phyloP scores from a whole-genome alignment of 2,888 invertebrate species.

The Volucella inflata region DNA sequence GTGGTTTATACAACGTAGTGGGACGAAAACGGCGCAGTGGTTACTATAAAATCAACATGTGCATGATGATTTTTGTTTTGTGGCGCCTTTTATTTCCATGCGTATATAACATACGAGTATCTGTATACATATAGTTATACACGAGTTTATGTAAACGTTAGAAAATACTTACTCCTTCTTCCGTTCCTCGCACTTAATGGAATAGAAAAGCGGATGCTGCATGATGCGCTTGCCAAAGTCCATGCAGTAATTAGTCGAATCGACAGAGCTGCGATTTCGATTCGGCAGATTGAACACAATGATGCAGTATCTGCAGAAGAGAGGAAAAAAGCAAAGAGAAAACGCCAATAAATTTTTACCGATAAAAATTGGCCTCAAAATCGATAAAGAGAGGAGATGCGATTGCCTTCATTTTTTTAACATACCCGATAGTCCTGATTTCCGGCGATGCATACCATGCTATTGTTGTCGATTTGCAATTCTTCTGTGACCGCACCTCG shows the following conservation, averaged over 20 bases:
- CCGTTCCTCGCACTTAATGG: constrained; percentile 81
- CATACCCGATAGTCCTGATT: constrained; percentile 82
- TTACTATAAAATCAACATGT: constrained; percentile 62
- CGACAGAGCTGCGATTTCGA: constrained; percentile 81
- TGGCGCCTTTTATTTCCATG: background rate
- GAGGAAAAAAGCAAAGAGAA: background rate
- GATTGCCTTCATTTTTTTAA: constrained; percentile 57
- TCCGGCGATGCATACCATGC: constrained; percentile 86
- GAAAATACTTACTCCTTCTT: constrained; percentile 79
- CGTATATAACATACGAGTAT: background rate
- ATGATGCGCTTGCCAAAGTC: constrained; percentile 81
- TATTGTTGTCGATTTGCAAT: constrained; percentile 85
- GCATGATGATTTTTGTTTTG: background rate
- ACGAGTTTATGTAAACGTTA: background rate
- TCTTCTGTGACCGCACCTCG: constrained; percentile 84
- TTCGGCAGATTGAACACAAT: constrained; percentile 82
- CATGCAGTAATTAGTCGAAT: constrained; percentile 83
- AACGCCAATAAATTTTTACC: constrained; percentile 10
- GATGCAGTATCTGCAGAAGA: constrained; percentile 81
- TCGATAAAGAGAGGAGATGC: constrained; percentile 1
- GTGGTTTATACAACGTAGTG: constrained; percentile 39
- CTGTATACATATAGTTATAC: too few relatives aligned
- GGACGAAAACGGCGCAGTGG: background rate
- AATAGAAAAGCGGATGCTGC: constrained; percentile 81
- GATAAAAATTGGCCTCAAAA: constrained; percentile 26